Base-by-base conservation (phyloP, 2,888 invertebrate species). In the Lasioglossum zephyrum region DNA sequence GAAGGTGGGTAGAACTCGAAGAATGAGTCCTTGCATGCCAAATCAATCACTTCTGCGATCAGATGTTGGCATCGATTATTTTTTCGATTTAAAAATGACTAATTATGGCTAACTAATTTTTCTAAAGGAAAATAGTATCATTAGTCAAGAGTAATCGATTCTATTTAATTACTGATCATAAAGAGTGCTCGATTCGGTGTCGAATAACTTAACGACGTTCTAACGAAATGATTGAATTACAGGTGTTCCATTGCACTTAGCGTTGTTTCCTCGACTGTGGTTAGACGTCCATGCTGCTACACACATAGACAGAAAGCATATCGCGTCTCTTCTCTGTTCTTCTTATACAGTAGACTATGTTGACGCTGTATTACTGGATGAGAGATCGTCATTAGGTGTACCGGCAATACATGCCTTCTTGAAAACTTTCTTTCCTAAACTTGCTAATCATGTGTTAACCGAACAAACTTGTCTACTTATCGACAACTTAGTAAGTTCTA, bases 231-330 rank as follows among this genome's bases (percentile, higher is more conserved):
- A 22, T 82, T 81, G 85, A 26, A 74, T 91, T 81, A 13, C 74
- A 94, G 94, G 97, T 75, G 98, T 98, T 70, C 98, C 98, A 2
- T 96, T 99, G 87, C 97, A 98, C 95, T 97, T 98, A 93, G 98
- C 97, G 86, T 97, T 97, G 94, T 99, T 99, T 95, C 98, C 99
- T 26, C 97, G 98, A 93, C 97, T 99, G 92, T 99, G 99, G 99
- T 96, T 98, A 86, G 99, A 99, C 94, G 98, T 99, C 77, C 97
- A 97, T 92, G 97, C 97, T 88, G 97, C 97, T 13, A 94, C 92
- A 97, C 96, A 97, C 93, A 96, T 97, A 83, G 98, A 98, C 93
- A 96, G 97, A 74, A 98, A 98, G 94, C 97, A 98, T 93, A 97
- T 98, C 90, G 97, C 97, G 87, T 97, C 98, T 95, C 95, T 99